phyloP scores from a whole-genome alignment of 2,888 invertebrate genomes.

The Clostera curtula region DNA sequence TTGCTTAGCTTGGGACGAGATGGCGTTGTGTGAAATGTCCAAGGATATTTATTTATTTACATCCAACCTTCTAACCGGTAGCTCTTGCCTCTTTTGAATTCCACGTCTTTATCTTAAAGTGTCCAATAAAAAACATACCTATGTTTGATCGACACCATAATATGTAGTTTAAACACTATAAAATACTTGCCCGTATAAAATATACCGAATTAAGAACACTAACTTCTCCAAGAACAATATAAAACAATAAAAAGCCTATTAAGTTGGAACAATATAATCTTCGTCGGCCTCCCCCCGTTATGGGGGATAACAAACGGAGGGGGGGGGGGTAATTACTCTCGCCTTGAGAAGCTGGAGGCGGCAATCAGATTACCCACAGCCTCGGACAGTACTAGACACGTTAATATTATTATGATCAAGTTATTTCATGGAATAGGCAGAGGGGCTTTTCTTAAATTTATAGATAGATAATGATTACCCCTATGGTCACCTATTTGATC shows the following conservation, averaged over 20 bases:
- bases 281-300: constrained; percentile 15
- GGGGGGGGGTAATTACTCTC: constrained; percentile 34
- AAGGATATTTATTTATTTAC: too few species aligned
- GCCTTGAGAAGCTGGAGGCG: constrained; percentile 34
- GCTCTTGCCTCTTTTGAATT: too few species aligned
- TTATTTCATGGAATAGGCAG: constrained; percentile 7
- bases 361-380: constrained; percentile 33
- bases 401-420: constrained; percentile 15
- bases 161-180: too few species aligned
- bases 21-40: too few species aligned
- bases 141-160: too few species aligned
- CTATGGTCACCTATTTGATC: too few species aligned
- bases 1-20: too few species aligned
- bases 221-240: constrained; percentile 25
- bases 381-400: constrained; percentile 23
- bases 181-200: constrained; percentile 3
- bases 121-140: background rate
- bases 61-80: too few species aligned
- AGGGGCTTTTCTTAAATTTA: background rate
- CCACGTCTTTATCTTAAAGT: too few species aligned
- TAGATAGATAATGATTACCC: too few species aligned
- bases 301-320: constrained; percentile 8
- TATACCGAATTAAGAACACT: constrained; percentile 10
- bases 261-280: constrained; percentile 32
- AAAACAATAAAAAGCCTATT: constrained; percentile 51